phyloP scores from a whole-genome alignment of 2,888 invertebrate genomes.

The Marasmarcha lunaedactyla region DNA sequence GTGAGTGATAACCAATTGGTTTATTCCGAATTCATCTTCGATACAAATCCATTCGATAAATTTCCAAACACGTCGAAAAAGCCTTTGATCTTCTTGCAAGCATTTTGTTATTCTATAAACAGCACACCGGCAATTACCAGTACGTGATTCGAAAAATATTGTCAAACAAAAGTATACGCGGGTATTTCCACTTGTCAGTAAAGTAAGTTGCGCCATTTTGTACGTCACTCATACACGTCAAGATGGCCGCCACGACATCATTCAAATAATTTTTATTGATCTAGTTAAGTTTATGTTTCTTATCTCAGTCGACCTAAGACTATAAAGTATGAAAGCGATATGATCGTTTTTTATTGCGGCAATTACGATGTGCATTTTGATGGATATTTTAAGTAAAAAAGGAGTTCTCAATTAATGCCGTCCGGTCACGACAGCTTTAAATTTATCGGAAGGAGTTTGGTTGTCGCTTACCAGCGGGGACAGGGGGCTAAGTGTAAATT shows the following conservation, averaged over 20 bases:
- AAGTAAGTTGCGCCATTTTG: conserved; percentile 39
- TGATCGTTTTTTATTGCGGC: conserved; percentile 35
- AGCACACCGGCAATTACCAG: conserved; percentile 50
- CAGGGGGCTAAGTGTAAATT: conserved; percentile 31
- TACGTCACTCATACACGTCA: conserved; percentile 12
- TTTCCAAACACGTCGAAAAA: conserved; percentile 60
- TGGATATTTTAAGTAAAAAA: conserved; percentile 47
- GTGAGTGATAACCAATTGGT: conserved; percentile 31
- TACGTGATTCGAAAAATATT: conserved; percentile 50
- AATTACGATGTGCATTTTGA: conserved; percentile 63
- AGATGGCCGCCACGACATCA: conserved; percentile 13
- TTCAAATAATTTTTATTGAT: conserved; percentile 2
- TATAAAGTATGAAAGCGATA: conserved; percentile 13
- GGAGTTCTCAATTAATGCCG: conserved; percentile 50
- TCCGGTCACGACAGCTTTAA: conserved; percentile 57
- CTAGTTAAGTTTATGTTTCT: conserved; percentile 8
- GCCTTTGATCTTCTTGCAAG: conserved; percentile 61
- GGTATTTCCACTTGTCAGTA: conserved; percentile 27
- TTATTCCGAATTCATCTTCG: conserved; percentile 43
- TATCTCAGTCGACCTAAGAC: conserved; percentile 8
- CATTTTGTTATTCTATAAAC: conserved; percentile 57
- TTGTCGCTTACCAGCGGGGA: conserved; percentile 30
- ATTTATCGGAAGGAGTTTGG: conserved; percentile 47
- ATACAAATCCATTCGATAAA: conserved; percentile 52
- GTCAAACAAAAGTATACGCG: conserved; percentile 37